Percentiles rank a stretch among this genome's conserved stretches.
These are phyloP conservation scores for Oscheius sp. DNA, from an alignment of 1,140 invertebrate genomes.

Conservation along the genomic window DNA sequence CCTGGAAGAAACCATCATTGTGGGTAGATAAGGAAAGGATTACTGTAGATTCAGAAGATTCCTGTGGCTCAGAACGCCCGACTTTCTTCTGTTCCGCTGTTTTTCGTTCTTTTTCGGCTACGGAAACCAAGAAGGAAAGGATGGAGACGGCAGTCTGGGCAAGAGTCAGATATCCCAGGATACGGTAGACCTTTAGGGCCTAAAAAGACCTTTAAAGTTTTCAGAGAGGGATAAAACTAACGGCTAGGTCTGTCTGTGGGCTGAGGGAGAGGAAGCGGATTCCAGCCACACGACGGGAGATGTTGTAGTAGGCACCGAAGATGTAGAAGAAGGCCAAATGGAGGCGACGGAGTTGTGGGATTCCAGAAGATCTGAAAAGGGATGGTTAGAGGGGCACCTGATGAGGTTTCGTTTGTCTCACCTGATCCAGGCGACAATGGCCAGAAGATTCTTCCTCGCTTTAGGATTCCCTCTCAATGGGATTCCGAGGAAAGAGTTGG, in stretches of 20 bases:
- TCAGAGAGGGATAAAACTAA: conserved; percentile 4
- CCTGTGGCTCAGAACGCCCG: neutral
- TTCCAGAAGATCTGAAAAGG: neutral
- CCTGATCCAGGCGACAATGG: conserved; percentile 14
- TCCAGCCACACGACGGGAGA: conserved; percentile 20
- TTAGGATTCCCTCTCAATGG: conserved; percentile 9
- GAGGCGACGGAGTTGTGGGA: conserved; percentile 22
- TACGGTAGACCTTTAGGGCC: conserved; percentile 35
- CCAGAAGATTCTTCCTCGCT: conserved; percentile 14
- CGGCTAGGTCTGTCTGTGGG: conserved; percentile 26
- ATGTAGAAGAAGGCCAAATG: conserved; percentile 33
- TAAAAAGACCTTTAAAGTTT: neutral
- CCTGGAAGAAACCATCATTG: neutral
- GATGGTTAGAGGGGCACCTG: neutral
- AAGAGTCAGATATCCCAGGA: conserved; percentile 27
- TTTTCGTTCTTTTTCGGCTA: neutral
- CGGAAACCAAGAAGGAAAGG: neutral
- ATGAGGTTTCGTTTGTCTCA: neutral
- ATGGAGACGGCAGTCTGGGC: conserved; percentile 4
- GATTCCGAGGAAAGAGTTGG: conserved; percentile 21
- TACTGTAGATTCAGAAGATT: too few species aligned
- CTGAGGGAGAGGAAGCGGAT: conserved; percentile 33
- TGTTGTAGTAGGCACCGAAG: conserved; percentile 30
- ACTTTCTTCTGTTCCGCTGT: conserved; percentile 1
- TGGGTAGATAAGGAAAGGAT: neutral